Base-by-base conservation (phyloP, 2,797 vertebrate species). In the Liparis tanakae region DNA sequence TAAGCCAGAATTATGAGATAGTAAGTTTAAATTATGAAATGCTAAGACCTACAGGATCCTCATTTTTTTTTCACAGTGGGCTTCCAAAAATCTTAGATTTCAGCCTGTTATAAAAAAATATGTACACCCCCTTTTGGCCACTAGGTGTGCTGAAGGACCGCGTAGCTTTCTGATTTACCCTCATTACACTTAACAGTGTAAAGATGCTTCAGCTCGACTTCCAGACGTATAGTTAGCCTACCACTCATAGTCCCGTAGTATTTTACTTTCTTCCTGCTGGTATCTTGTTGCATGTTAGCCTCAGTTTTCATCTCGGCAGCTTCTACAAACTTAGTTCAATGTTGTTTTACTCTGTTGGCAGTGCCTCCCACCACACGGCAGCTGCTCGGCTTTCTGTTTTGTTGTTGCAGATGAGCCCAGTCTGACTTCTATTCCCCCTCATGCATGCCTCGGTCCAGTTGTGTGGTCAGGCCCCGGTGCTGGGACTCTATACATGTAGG, bases 381-480 rank as follows among this genome's bases (percentile, higher is more conserved):
- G 46, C 46, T 50, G 15, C 7, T 46, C 17, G 43, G 17, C n/a
- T 10, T 50, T 20, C 5, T 50, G 48, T 50, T 50, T 30, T 30
- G 25, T 30, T 30, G 2, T 30, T 30, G 25, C 25, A 30, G 48
- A 20, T 10, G 48, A 20, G 7, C 6, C 44, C 44, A 2, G 6
- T 46, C 17, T 14, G 48, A 50, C 48, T 50, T 10, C 10, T 30
- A 10, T 10, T 50, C 20, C 4, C 48, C 10, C 18, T 4, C n/a
- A n/a, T 50, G 4, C 10, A 10, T 37, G 34, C 30, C n/a, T 25
- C 36, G 4, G 53, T 62, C 61, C 30, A 60, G 55, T 50, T 22
- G 2, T 62, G 50, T 50, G 66, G 22, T 60, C 33, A 22, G 61
- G 65, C 60, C 5, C 25, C 34, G 68, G 39, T 37, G n/a, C n/a